Percentiles rank a stretch among this genome's conserved stretches.
phyloP scores from a whole-genome alignment of 2,113 vertebrate species.

The Ophiodon elongatus region DNA sequence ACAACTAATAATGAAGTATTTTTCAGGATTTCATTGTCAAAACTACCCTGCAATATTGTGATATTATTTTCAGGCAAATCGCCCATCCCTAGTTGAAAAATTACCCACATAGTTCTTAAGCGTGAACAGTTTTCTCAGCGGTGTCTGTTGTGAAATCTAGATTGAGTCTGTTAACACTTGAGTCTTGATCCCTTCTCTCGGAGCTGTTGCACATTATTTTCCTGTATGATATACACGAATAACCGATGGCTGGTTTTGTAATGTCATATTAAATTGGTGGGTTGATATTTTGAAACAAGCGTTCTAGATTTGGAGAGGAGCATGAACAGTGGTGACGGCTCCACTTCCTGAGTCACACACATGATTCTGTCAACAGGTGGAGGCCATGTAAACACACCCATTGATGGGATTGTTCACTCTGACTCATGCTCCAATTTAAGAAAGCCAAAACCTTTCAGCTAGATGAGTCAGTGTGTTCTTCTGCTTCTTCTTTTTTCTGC shows the following conservation, averaged over 20 bases:
- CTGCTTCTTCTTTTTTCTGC: background rate
- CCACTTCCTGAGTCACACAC: constrained; percentile 1
- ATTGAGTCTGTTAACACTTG: background rate
- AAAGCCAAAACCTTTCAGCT: background rate
- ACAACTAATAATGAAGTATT: background rate
- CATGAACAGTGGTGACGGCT: background rate
- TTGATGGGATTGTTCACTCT: constrained; percentile 16
- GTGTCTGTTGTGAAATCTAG: background rate
- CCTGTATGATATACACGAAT: background rate
- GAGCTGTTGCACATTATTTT: background rate
- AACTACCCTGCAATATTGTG: no score
- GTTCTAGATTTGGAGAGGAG: background rate
- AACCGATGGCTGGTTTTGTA: background rate
- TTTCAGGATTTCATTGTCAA: background rate
- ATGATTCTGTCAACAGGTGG: background rate
- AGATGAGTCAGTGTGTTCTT: constrained; percentile 4
- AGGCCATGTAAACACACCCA: background rate
- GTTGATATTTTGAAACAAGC: background rate
- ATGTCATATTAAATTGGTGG: background rate
- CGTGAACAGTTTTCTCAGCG: background rate
- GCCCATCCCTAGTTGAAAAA: background rate
- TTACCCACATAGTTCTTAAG: no score
- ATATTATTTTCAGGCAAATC: background rate
- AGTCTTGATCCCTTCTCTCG: background rate
- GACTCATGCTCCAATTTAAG: background rate